Evolutionary conservation across 2,888 invertebrate genomes (phyloP).

Genomic region (Campoletis raptor): DNA sequence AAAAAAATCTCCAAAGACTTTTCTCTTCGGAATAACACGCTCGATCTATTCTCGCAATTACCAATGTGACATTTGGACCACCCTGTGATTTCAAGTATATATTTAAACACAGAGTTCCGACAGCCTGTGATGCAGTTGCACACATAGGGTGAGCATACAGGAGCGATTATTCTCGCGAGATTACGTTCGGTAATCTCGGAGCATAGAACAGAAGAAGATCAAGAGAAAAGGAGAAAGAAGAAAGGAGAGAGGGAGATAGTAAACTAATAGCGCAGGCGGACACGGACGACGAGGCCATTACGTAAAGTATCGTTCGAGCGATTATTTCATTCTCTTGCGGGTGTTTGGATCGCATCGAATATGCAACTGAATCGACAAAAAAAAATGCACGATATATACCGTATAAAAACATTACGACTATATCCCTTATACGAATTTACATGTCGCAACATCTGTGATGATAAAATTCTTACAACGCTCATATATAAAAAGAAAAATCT

Average conservation of each 20-base stretch:
- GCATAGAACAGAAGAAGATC: conserved; percentile 1
- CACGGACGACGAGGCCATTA: conserved; percentile 39
- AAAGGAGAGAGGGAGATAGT: conserved; percentile 4
- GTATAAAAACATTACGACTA: not conserved
- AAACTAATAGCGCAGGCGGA: conserved; percentile 40
- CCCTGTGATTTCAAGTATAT: not conserved
- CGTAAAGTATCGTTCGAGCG: conserved; percentile 55
- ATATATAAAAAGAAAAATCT: not conserved
- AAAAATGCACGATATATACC: not conserved
- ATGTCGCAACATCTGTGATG: not conserved
- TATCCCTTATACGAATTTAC: not conserved
- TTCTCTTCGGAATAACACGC: not conserved
- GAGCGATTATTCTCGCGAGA: conserved; percentile 64
- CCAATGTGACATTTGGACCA: not conserved
- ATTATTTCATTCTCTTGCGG: conserved; percentile 44
- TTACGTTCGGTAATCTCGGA: conserved; percentile 57
- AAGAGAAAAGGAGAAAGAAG: conserved; percentile 22
- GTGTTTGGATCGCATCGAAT: conserved; percentile 7
- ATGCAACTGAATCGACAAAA: conserved; percentile 7
- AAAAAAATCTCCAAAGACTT: not conserved
- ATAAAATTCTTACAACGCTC: not conserved
- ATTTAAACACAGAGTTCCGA: conserved; percentile 13
- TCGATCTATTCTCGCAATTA: not conserved
- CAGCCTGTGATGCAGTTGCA: conserved; percentile 39
- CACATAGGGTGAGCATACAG: conserved; percentile 40